A percentile compares a stretch with the other conserved stretches of the same genome.
Conservation (phyloP, 1,140 invertebrate genomes). For the Ips typographus region DNA sequence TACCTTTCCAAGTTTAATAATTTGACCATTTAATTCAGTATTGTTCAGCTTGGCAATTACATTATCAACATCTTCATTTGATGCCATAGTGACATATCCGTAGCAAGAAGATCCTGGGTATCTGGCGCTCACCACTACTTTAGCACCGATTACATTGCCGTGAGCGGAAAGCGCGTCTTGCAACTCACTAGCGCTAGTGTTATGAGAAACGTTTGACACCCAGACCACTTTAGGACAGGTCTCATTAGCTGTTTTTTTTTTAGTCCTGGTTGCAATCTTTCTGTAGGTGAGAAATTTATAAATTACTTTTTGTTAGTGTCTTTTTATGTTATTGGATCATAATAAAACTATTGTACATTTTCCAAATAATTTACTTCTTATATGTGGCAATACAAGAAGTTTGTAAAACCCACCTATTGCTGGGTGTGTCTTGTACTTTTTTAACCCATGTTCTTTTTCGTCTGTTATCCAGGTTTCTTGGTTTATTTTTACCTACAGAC, state of each 20-base stretch:
- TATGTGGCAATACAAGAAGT: too few relatives aligned
- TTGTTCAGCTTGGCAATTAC: slow-evolving; percentile 87
- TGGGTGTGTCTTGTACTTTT: too few relatives aligned
- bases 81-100: slow-evolving; percentile 93
- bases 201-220: slow-evolving; percentile 88
- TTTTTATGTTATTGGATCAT: too few relatives aligned
- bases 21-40: slow-evolving; percentile 88
- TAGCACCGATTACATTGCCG: slow-evolving; percentile 93
- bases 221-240: slow-evolving; percentile 72
- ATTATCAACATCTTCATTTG: slow-evolving; percentile 81
- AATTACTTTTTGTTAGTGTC: too few relatives aligned
- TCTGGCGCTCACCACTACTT: slow-evolving; percentile 93
- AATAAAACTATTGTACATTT: too few relatives aligned
- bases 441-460: not conserved
- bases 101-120: slow-evolving; percentile 90
- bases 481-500: slow-evolving; percentile 45
- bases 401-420: too few relatives aligned
- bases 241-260: slow-evolving; percentile 24
- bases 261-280: too few relatives aligned
- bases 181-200: slow-evolving; percentile 87
- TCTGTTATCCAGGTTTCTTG: slow-evolving; percentile 28
- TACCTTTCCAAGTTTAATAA: slow-evolving; percentile 91
- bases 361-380: too few relatives aligned
- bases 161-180: slow-evolving; percentile 89
- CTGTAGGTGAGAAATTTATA: too few relatives aligned